Conservation (phyloP, 2,797 vertebrate species). For the Coranthus polyacanthus region DNA sequence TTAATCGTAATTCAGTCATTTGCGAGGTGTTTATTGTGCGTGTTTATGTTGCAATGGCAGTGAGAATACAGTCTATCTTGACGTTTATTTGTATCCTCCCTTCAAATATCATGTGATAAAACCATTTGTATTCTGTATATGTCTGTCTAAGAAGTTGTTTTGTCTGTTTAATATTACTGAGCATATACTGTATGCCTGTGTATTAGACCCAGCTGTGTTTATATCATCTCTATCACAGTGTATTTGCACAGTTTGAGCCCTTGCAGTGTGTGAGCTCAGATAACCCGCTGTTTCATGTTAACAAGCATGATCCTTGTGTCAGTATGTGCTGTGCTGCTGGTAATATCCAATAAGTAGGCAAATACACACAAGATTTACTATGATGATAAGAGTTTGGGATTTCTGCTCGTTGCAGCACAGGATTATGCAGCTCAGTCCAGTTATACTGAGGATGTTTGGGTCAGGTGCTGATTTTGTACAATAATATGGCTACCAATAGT, state of each 20-base stretch:
- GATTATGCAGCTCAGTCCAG: slow-evolving; percentile 16
- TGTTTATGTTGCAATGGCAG: no score
- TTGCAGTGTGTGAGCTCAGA: slow-evolving; percentile 53
- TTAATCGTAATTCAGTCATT: no score
- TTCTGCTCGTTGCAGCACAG: slow-evolving; percentile 14
- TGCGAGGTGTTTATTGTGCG: no score
- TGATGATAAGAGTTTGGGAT: slow-evolving; percentile 22
- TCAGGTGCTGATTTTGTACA: not conserved
- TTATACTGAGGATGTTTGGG: slow-evolving; percentile 6
- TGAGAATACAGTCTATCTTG: no score
- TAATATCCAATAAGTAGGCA: slow-evolving; percentile 66
- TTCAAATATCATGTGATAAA: not conserved
- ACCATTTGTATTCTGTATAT: not conserved
- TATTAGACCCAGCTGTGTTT: not conserved
- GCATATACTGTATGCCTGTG: not conserved
- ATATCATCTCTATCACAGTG: slow-evolving; percentile 6
- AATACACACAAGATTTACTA: slow-evolving; percentile 62
- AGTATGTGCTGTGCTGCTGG: slow-evolving; percentile 30
- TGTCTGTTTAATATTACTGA: not conserved
- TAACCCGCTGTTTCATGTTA: slow-evolving; percentile 55
- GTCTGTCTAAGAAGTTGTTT: not conserved
- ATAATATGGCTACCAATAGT: not conserved
- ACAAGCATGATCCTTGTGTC: slow-evolving; percentile 61
- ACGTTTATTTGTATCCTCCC: no score
- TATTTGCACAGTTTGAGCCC: slow-evolving; percentile 52